Conservation (phyloP, 2,113 vertebrate genomes). For the Scartelaos histophorus region DNA sequence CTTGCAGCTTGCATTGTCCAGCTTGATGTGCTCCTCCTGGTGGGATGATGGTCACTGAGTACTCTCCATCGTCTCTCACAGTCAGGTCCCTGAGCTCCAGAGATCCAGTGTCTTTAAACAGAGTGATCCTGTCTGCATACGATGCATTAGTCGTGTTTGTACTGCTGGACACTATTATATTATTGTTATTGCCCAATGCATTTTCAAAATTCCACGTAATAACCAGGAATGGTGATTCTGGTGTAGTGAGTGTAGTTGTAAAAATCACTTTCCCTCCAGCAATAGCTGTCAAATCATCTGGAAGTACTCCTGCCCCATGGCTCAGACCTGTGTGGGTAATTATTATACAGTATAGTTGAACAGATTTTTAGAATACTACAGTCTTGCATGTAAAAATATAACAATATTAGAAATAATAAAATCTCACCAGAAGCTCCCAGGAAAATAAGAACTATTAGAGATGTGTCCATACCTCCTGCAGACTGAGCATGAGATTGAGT, state of each 20-base stretch:
- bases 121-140: slow-evolving; percentile 1
- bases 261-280: slow-evolving; percentile 35
- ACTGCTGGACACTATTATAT: not conserved
- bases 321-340: slow-evolving; percentile 29
- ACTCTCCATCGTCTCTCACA: slow-evolving; percentile 39
- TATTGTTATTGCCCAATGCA: not conserved
- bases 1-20: slow-evolving; percentile 2
- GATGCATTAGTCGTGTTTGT: fast-evolving
- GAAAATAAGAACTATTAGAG: slow-evolving; percentile 23
- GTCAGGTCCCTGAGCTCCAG: slow-evolving; percentile 48
- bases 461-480: slow-evolving; percentile 23
- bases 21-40: fast-evolving
- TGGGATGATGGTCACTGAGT: not conserved
- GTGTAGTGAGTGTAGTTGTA: slow-evolving; percentile 17
- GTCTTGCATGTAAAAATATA: not conserved
- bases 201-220: slow-evolving; percentile 26
- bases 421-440: slow-evolving; percentile 36
- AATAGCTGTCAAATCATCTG: slow-evolving; percentile 8
- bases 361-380: not conserved
- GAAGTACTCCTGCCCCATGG: slow-evolving; percentile 26
- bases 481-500: not conserved
- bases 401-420: not conserved
- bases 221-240: not conserved
- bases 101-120: slow-evolving; percentile 38
- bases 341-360: not conserved